phyloP scores from a whole-genome alignment of 1,140 invertebrate species.

The Bacillus rossius region DNA sequence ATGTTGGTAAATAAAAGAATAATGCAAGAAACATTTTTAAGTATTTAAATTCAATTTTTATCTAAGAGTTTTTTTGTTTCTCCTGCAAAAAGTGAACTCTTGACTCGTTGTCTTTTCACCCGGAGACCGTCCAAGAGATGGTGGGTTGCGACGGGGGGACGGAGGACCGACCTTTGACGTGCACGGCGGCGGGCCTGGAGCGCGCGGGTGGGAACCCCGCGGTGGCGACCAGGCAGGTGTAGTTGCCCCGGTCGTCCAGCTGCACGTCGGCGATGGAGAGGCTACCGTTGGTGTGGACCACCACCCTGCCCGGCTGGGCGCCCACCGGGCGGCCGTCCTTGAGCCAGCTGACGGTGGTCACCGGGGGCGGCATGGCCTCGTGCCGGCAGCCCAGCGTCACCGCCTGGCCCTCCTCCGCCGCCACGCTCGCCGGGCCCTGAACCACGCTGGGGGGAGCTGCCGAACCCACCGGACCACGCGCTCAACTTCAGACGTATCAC shows the following conservation, averaged over 20 bases:
- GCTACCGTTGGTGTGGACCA: conserved; percentile 50
- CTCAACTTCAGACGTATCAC: neutral
- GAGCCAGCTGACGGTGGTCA: conserved; percentile 62
- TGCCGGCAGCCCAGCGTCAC: conserved; percentile 59
- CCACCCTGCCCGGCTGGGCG: conserved; percentile 35
- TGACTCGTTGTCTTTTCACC: too few relatives aligned
- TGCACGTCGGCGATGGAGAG: conserved; percentile 53
- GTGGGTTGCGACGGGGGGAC: too few relatives aligned
- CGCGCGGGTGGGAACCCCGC: conserved; percentile 53
- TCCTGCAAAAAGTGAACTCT: too few relatives aligned
- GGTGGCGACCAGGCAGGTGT: conserved; percentile 61
- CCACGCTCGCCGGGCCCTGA: conserved; percentile 45
- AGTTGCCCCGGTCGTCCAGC: conserved; percentile 57
- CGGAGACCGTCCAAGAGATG: too few relatives aligned
- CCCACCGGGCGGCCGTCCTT: conserved; percentile 59
- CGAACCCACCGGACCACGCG: neutral
- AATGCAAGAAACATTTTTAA: too few relatives aligned
- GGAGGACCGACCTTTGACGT: conserved; percentile 50
- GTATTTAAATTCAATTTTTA: too few relatives aligned
- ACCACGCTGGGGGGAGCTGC: conserved; percentile 7
- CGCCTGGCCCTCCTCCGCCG: conserved; percentile 62
- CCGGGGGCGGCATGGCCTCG: conserved; percentile 51
- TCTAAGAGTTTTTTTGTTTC: too few relatives aligned
- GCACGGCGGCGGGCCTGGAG: conserved; percentile 53
- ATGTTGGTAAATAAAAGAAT: too few relatives aligned